Conservation (phyloP, 2,888 invertebrate species). For the Scaeva pyrastri region DNA sequence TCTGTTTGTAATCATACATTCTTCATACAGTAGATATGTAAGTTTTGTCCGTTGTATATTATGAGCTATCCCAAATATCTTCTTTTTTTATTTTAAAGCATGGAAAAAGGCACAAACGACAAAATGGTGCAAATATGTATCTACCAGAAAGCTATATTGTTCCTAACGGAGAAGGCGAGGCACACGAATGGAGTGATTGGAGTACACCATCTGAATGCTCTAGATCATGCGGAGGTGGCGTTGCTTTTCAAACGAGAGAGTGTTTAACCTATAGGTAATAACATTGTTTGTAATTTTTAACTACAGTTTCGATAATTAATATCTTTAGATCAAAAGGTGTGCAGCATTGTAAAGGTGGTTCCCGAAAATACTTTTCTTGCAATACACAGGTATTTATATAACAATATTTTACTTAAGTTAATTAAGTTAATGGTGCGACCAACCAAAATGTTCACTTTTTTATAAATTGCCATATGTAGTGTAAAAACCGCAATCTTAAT, state of each 20-base stretch:
- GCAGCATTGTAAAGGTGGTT: constrained; percentile 90
- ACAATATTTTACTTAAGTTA: too few relatives aligned
- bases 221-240: constrained; percentile 96
- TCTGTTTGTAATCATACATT: constrained; percentile 85
- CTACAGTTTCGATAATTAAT: constrained; percentile 44
- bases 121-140: constrained; percentile 90
- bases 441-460: too few relatives aligned
- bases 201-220: constrained; percentile 93
- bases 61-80: not conserved
- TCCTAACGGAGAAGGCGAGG: constrained; percentile 88
- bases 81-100: constrained; percentile 85
- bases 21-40: constrained; percentile 86
- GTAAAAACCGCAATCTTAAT: too few relatives aligned
- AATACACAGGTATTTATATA: constrained; percentile 88
- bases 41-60: constrained; percentile 82
- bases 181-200: constrained; percentile 93
- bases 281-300: not conserved
- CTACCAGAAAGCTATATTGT: constrained; percentile 89
- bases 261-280: constrained; percentile 87
- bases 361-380: constrained; percentile 94
- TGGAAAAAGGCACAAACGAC: constrained; percentile 90
- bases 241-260: constrained; percentile 92
- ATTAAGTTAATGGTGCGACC: too few relatives aligned
- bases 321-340: constrained; percentile 86
- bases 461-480: too few relatives aligned